These are phyloP conservation scores for Channa argus DNA, from an alignment of 2,113 vertebrate genomes.

Conservation along the genomic window DNA sequence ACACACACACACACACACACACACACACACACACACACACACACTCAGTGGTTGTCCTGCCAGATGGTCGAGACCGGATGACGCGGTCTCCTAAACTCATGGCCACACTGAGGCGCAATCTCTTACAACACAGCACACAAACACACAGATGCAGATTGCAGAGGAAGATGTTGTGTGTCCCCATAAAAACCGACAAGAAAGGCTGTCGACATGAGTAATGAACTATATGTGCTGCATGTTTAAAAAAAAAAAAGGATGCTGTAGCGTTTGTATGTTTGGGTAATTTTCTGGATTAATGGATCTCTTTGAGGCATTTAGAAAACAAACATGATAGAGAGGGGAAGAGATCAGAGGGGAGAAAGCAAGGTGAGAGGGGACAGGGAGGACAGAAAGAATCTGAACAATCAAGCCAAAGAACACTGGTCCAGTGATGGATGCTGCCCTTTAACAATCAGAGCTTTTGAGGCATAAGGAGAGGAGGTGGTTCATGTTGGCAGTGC, in stretches of 20 bases:
- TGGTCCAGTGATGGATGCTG: slow-evolving; percentile 82
- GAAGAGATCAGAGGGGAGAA: slow-evolving; percentile 35
- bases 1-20: slow-evolving; percentile 36
- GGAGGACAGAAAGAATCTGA: slow-evolving; percentile 63
- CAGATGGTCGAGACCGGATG: slow-evolving; percentile 73
- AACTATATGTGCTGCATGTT: background rate
- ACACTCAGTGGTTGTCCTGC: slow-evolving; percentile 62
- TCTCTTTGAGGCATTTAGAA: background rate
- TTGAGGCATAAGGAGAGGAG: slow-evolving; percentile 79
- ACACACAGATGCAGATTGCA: slow-evolving; percentile 5
- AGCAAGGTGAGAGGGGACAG: slow-evolving; percentile 52
- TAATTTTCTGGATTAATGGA: slow-evolving; percentile 3
- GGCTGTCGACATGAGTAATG: background rate
- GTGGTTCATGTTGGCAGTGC: slow-evolving; percentile 69
- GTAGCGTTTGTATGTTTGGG: background rate
- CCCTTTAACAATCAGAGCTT: slow-evolving; percentile 90
- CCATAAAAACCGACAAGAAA: slow-evolving; percentile 5
- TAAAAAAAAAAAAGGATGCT: too few relatives aligned
- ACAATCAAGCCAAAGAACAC: slow-evolving; percentile 90
- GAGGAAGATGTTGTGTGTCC: background rate
- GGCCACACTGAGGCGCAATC: slow-evolving; percentile 59
- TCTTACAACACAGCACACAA: slow-evolving; percentile 58
- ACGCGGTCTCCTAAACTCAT: slow-evolving; percentile 65
- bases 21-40: slow-evolving; percentile 29
- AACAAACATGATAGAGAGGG: slow-evolving; percentile 24